phyloP scores from a whole-genome alignment of 1,140 invertebrate genomes.

The Lithobius niger region DNA sequence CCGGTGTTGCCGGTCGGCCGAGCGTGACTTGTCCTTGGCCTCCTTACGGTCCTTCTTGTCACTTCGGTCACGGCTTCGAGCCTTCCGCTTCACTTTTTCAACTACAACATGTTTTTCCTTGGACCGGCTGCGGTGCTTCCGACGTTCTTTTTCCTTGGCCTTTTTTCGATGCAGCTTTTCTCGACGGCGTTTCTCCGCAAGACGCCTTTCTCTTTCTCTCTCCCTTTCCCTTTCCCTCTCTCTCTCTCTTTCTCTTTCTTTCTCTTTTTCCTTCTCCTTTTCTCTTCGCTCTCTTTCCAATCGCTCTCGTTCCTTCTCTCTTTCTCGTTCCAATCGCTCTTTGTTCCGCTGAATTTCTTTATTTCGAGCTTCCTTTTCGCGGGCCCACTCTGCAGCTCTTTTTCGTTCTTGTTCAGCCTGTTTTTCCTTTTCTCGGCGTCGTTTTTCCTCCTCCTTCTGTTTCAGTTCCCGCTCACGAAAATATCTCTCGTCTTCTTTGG shows the following conservation, averaged over 20 bases:
- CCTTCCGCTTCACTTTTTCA: constrained; percentile 5
- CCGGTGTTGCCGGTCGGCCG: constrained; percentile 15
- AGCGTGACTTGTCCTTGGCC: too few species aligned
- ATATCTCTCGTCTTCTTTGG: constrained; percentile 24
- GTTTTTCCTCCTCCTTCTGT: constrained; percentile 17
- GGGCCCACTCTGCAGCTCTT: constrained; percentile 20
- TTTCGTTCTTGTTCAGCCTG: constrained; percentile 18
- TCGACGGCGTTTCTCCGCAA: constrained; percentile 4
- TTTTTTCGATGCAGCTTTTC: constrained; percentile 7
- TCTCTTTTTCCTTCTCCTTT: constrained; percentile 26
- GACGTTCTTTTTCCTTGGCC: neutral
- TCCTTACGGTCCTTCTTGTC: constrained; percentile 27
- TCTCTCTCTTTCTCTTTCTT: constrained; percentile 25
- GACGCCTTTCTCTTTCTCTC: constrained; percentile 7
- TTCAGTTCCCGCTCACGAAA: constrained; percentile 27
- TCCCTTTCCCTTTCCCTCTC: constrained; percentile 13
- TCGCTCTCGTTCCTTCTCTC: constrained; percentile 37
- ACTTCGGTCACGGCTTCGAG: neutral
- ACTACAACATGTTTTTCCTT: constrained; percentile 11
- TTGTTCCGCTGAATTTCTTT: neutral
- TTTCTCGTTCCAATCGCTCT: constrained; percentile 16
- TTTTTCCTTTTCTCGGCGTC: constrained; percentile 10
- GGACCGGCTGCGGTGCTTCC: constrained; percentile 10
- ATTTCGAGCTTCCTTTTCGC: constrained; percentile 12
- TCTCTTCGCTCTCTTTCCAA: constrained; percentile 41